Conservation (phyloP, 2,888 invertebrate species). For the Drosophila tanythrix region DNA sequence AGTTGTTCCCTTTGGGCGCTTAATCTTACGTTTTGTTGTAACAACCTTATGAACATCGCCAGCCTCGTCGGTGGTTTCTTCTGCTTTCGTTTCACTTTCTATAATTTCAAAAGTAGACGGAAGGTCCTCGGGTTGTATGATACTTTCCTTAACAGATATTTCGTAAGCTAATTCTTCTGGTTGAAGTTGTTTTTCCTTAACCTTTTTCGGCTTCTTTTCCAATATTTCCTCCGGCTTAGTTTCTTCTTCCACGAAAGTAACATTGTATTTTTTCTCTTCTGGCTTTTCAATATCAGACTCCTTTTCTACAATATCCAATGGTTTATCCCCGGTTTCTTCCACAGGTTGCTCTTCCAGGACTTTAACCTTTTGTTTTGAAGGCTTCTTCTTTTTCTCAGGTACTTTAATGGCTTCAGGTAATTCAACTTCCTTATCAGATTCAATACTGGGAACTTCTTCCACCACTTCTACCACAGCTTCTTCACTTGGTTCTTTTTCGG, state of each 20-base stretch:
- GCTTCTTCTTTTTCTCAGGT: slow-evolving; percentile 57
- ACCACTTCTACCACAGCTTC: slow-evolving; percentile 48
- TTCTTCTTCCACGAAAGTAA: slow-evolving; percentile 47
- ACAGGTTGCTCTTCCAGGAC: slow-evolving; percentile 85
- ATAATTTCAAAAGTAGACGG: slow-evolving; percentile 76
- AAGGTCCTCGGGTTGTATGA: slow-evolving; percentile 42
- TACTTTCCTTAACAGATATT: slow-evolving; percentile 54
- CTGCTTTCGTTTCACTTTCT: slow-evolving; percentile 84
- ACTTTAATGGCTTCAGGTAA: slow-evolving; percentile 28
- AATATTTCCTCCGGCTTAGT: slow-evolving; percentile 17
- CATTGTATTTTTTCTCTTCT: slow-evolving; percentile 60
- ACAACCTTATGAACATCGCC: slow-evolving; percentile 84
- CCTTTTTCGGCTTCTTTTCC: slow-evolving; percentile 31
- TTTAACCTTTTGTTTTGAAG: slow-evolving; percentile 72
- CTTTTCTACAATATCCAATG: slow-evolving; percentile 34
- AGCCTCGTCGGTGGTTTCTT: slow-evolving; percentile 83
- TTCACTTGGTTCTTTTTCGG: slow-evolving; percentile 19
- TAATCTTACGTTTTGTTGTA: slow-evolving; percentile 84
- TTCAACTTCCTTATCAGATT: slow-evolving; percentile 41
- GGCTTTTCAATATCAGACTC: slow-evolving; percentile 66
- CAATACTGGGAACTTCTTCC: slow-evolving; percentile 64
- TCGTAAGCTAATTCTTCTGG: slow-evolving; percentile 35
- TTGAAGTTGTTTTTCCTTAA: slow-evolving; percentile 26
- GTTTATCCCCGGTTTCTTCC: slow-evolving; percentile 29
- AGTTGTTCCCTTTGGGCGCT: slow-evolving; percentile 83